These are phyloP conservation scores for Ploceus nigricollis DNA, from an alignment of 2,113 vertebrate species.

Conservation along the genomic window DNA sequence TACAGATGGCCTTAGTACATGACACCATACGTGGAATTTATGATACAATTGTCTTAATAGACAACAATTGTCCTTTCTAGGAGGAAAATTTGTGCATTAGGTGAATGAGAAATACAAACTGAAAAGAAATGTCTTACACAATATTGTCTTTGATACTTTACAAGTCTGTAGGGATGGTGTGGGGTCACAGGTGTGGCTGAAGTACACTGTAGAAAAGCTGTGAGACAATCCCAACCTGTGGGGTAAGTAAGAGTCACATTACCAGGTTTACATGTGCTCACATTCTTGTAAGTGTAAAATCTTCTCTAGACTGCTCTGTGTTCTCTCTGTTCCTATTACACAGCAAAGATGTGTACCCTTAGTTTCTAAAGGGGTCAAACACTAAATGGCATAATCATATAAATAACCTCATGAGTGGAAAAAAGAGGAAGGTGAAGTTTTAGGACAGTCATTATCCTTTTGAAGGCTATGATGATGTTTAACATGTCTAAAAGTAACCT, in stretches of 20 bases:
- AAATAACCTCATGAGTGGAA: background rate
- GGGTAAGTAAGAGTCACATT: background rate
- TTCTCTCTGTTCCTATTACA: background rate
- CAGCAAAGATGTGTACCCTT: background rate
- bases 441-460: background rate
- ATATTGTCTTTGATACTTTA: background rate
- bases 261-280: background rate
- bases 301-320: background rate
- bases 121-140: background rate
- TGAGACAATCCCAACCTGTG: background rate
- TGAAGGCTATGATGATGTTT: background rate
- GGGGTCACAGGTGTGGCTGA: background rate
- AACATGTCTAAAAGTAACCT: background rate
- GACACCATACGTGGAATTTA: background rate
- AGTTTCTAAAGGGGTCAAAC: background rate
- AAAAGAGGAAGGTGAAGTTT: background rate
- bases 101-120: background rate
- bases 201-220: background rate
- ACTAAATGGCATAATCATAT: background rate
- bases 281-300: background rate
- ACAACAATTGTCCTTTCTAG: background rate
- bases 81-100: background rate
- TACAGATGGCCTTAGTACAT: background rate
- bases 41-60: background rate
- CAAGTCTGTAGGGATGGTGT: background rate